phyloP scores from a whole-genome alignment of 2,888 invertebrate species.

The Thymelicus acteon region DNA sequence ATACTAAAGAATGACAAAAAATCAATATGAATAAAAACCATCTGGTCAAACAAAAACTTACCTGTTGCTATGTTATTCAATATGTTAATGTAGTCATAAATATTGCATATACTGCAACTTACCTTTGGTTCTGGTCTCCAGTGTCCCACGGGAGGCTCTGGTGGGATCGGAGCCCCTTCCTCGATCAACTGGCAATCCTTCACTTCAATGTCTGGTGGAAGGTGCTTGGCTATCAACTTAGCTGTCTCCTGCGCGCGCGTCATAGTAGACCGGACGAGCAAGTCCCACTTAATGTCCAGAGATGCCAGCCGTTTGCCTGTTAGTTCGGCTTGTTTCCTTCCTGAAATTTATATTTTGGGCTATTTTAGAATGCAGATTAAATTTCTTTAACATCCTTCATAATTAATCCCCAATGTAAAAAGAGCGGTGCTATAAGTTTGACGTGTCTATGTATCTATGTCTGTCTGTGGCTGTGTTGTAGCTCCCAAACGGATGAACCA shows the following conservation, averaged over 20 bases:
- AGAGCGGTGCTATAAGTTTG: too few relatives aligned
- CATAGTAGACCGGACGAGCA: slow-evolving; percentile 95
- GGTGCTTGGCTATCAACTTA: slow-evolving; percentile 89
- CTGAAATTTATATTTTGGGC: slow-evolving; percentile 68
- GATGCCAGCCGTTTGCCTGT: slow-evolving; percentile 93
- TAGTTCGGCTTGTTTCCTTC: slow-evolving; percentile 92
- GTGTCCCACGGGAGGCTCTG: slow-evolving; percentile 94
- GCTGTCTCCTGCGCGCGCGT: slow-evolving; percentile 96
- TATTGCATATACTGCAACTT: slow-evolving; percentile 49
- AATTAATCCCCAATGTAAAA: too few relatives aligned
- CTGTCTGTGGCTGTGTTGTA: too few relatives aligned
- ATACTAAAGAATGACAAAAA: neutral
- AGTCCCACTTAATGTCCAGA: slow-evolving; percentile 91
- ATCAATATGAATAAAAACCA: too few relatives aligned
- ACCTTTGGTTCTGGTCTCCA: slow-evolving; percentile 92
- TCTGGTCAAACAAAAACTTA: too few relatives aligned
- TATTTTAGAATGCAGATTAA: neutral
- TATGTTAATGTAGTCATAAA: too few relatives aligned
- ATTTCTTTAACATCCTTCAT: too few relatives aligned
- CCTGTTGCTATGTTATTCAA: too few relatives aligned
- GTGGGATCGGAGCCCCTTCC: slow-evolving; percentile 97
- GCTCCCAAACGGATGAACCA: too few relatives aligned
- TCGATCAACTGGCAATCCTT: slow-evolving; percentile 90
- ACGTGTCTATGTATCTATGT: too few relatives aligned
- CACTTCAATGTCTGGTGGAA: slow-evolving; percentile 84